Conservation (phyloP, 2,113 vertebrate genomes). For the Girardinichthys multiradiatus region DNA sequence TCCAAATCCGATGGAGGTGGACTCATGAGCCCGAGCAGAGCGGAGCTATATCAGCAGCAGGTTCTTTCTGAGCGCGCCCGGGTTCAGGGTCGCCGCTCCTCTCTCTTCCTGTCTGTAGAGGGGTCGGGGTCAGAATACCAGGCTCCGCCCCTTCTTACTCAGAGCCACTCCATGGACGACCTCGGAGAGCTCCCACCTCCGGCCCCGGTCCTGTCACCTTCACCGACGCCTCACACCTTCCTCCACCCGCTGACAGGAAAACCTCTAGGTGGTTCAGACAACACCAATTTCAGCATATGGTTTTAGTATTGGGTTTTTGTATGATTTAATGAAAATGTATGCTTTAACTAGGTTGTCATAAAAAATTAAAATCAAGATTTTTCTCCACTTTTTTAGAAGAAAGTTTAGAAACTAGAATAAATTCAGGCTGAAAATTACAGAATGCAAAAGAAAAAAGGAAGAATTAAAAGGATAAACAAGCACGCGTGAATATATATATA, state of each 20-base stretch:
- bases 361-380: too few species aligned
- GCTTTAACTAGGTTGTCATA: too few species aligned
- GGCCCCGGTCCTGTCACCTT: slow-evolving; percentile 87
- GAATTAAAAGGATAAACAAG: too few species aligned
- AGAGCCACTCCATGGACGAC: slow-evolving; percentile 96
- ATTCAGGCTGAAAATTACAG: too few species aligned
- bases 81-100: slow-evolving; percentile 85
- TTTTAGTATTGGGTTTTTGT: too few species aligned
- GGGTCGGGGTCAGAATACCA: slow-evolving; percentile 82
- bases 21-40: slow-evolving; percentile 81
- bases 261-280: slow-evolving; percentile 78
- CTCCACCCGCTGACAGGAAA: slow-evolving; percentile 96
- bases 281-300: too few species aligned
- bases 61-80: slow-evolving; percentile 80
- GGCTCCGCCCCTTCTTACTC: slow-evolving; percentile 87
- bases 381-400: too few species aligned
- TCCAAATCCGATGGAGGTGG: slow-evolving; percentile 71
- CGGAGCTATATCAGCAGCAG: slow-evolving; percentile 88
- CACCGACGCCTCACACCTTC: slow-evolving; percentile 89
- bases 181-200: slow-evolving; percentile 92
- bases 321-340: too few species aligned
- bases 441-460: too few species aligned
- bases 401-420: too few species aligned
- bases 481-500: too few species aligned
- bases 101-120: slow-evolving; percentile 97